A percentile compares a stretch with the other conserved stretches of the same genome.
These are phyloP conservation scores for Drosophila ogumai DNA, from an alignment of 1,140 invertebrate genomes.

Conservation along the genomic window DNA sequence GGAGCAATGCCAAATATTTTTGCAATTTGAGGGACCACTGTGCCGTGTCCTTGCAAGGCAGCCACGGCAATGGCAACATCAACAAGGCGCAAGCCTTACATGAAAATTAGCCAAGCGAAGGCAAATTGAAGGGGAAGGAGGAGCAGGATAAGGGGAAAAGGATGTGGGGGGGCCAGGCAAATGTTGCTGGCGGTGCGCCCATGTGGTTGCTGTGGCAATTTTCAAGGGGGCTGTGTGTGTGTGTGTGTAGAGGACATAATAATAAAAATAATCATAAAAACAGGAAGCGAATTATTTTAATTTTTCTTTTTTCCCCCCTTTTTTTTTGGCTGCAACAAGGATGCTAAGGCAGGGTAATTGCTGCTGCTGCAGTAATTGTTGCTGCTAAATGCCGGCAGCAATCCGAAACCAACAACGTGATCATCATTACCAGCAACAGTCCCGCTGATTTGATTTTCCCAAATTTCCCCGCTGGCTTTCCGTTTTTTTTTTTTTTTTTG, in stretches of 20 bases:
- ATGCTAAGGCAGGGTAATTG: constrained; percentile 26
- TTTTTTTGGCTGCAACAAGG: constrained; percentile 16
- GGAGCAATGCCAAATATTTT: constrained; percentile 4
- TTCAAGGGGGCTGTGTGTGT: constrained; percentile 15
- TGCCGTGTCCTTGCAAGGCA: constrained; percentile 54
- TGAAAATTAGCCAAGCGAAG: constrained; percentile 65
- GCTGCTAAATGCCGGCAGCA: constrained; percentile 24
- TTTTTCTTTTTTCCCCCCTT: not conserved
- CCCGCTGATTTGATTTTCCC: constrained; percentile 45
- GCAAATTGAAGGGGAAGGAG: not conserved
- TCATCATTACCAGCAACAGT: constrained; percentile 10
- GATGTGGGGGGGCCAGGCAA: not conserved
- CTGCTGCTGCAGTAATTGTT: constrained; percentile 15
- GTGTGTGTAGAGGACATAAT: constrained; percentile 44
- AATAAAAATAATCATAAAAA: constrained; percentile 76
- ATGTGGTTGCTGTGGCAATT: constrained; percentile 55
- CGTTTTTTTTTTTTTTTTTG: not conserved
- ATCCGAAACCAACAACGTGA: constrained; percentile 11
- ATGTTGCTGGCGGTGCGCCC: constrained; percentile 54
- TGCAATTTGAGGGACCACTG: constrained; percentile 18
- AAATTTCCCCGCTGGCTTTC: constrained; percentile 17
- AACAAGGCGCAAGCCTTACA: constrained; percentile 71
- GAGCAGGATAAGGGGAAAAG: not conserved
- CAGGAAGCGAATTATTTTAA: constrained; percentile 46
- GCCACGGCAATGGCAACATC: constrained; percentile 50